These are phyloP conservation scores for Drosophila athabasca DNA, from an alignment of 1,140 invertebrate genomes.

Conservation along the genomic window DNA sequence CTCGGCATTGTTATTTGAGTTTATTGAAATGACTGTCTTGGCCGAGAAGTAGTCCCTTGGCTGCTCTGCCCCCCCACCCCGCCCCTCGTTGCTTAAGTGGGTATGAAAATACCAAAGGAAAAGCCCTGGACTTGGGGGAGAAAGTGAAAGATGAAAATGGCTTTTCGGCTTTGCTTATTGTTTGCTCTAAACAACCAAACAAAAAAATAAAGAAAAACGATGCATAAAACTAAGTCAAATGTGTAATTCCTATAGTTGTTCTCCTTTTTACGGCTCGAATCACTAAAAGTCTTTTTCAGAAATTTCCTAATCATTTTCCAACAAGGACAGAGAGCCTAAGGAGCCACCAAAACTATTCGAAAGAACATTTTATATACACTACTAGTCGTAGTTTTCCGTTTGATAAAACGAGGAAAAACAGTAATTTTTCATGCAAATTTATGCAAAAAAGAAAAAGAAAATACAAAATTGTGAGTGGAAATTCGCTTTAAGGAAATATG, in stretches of 20 bases:
- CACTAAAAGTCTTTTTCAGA: not conserved
- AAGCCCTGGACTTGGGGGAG: not conserved
- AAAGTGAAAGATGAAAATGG: conserved; percentile 26
- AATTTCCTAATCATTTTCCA: conserved; percentile 13
- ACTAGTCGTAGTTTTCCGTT: conserved; percentile 13
- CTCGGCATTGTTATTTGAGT: conserved; percentile 62
- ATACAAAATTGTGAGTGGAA: conserved; percentile 51
- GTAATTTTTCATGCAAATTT: conserved; percentile 76
- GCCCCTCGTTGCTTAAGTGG: conserved; percentile 34
- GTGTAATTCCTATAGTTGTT: conserved; percentile 13
- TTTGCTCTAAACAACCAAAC: not conserved
- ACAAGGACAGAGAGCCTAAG: conserved; percentile 17
- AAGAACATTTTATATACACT: conserved; percentile 1
- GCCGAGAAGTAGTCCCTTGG: not conserved
- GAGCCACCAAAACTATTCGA: too few relatives aligned
- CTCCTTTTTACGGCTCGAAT: not conserved
- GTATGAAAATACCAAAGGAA: conserved; percentile 46
- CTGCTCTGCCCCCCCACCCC: not conserved
- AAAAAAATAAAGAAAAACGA: not conserved
- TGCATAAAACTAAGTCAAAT: conserved; percentile 6
- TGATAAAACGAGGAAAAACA: conserved; percentile 25
- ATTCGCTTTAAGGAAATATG: conserved; percentile 60
- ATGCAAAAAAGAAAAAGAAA: conserved; percentile 33
- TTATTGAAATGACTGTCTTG: conserved; percentile 62
- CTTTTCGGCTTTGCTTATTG: conserved; percentile 16